These are phyloP conservation scores for Zosterops hypoxanthus DNA, from an alignment of 2,113 vertebrate genomes.

Conservation along the genomic window DNA sequence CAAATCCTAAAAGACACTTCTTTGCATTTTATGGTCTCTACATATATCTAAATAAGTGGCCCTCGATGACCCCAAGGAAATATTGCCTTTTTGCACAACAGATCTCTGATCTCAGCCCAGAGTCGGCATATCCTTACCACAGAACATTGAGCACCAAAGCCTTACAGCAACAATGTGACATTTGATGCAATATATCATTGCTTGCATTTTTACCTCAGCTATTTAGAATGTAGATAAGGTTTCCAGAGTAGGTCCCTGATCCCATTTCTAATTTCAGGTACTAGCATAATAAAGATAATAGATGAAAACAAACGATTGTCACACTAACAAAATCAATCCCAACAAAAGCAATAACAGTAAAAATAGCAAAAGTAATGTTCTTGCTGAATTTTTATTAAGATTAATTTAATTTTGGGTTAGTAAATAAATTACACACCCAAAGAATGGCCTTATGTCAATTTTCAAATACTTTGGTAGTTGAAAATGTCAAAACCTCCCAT, in stretches of 20 bases:
- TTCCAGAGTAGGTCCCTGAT: background rate
- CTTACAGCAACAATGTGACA: background rate
- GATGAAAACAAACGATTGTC: background rate
- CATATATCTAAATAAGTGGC: background rate
- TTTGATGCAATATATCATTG: background rate
- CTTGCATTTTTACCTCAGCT: background rate
- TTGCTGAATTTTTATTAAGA: constrained; percentile 3
- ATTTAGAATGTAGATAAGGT: background rate
- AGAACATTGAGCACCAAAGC: background rate
- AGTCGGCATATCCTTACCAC: background rate
- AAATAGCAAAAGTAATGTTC: background rate
- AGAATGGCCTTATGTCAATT: background rate
- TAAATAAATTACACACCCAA: background rate
- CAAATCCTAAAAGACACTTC: background rate
- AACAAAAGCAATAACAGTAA: background rate
- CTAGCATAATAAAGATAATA: background rate
- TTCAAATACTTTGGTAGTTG: background rate
- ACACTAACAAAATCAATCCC: background rate
- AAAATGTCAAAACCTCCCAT: background rate
- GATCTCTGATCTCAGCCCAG: background rate
- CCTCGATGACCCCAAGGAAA: background rate
- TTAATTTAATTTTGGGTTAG: background rate
- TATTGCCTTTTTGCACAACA: background rate
- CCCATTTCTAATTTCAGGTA: background rate
- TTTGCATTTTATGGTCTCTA: background rate